Evolutionary conservation across 2,113 vertebrate genomes (phyloP).

Genomic region (Aix galericulata): DNA sequence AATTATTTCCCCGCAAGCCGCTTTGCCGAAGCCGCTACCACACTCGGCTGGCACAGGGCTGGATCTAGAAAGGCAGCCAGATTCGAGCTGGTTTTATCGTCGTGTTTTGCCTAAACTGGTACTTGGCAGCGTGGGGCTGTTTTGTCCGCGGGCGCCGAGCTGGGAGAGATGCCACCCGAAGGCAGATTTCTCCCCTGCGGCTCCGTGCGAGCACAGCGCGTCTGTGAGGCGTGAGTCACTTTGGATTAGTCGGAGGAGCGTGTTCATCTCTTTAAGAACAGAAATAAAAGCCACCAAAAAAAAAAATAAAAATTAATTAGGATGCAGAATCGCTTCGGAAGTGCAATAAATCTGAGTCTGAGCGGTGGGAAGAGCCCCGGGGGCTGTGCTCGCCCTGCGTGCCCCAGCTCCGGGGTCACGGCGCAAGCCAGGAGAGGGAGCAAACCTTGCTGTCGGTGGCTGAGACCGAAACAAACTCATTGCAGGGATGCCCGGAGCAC

Average conservation of each 20-base stretch:
- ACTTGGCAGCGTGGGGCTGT: background rate
- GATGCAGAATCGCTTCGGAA: background rate
- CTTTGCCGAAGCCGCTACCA: background rate
- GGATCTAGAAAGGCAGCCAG: background rate
- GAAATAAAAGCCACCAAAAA: background rate
- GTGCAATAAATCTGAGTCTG: background rate
- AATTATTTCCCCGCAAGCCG: conserved; percentile 8
- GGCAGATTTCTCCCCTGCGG: conserved; percentile 23
- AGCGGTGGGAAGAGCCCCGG: background rate
- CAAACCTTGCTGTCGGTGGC: background rate
- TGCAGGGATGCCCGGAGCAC: background rate
- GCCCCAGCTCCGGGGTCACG: background rate
- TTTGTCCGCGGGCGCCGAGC: background rate
- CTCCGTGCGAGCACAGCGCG: background rate
- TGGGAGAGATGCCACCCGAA: background rate
- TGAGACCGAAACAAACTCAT: background rate
- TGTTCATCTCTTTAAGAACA: background rate
- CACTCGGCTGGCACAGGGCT: background rate
- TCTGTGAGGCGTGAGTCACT: conserved; percentile 49
- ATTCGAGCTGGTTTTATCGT: background rate
- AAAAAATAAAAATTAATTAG: conserved; percentile 7
- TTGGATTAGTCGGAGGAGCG: conserved; percentile 10
- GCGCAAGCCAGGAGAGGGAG: background rate
- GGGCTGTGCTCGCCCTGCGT: background rate
- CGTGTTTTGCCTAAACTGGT: background rate